These are phyloP conservation scores for Octopus bimaculoides DNA, from an alignment of 1,140 invertebrate species.

Conservation along the genomic window DNA sequence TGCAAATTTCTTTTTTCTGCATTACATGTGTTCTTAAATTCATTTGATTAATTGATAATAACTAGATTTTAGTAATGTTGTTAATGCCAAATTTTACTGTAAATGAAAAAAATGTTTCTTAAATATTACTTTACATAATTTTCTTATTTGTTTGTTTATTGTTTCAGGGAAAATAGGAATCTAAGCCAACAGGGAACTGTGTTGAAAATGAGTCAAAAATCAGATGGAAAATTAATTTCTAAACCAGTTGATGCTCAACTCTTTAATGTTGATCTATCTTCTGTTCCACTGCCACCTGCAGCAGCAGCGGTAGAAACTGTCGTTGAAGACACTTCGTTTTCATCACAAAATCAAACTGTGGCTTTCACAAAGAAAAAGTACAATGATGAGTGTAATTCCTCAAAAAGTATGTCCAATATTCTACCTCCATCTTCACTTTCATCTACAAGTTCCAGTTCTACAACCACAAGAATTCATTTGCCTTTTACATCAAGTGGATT, in stretches of 20 bases:
- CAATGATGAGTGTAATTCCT: neutral
- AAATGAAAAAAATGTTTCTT: too few relatives aligned
- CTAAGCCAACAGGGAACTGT: neutral
- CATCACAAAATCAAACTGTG: neutral
- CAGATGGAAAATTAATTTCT: neutral
- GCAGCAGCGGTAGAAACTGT: neutral
- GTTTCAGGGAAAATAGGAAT: slow-evolving; percentile 4
- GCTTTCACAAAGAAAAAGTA: neutral
- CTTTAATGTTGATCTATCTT: slow-evolving; percentile 9
- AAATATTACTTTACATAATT: too few relatives aligned
- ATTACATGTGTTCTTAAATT: too few relatives aligned
- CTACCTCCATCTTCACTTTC: slow-evolving; percentile 15
- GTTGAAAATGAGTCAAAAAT: neutral
- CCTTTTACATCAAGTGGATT: neutral
- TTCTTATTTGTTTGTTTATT: neutral
- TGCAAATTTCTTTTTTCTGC: too few relatives aligned
- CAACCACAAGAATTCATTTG: neutral
- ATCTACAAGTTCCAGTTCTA: neutral
- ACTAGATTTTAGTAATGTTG: too few relatives aligned
- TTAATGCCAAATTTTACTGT: too few relatives aligned
- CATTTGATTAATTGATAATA: too few relatives aligned
- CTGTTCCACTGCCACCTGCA: slow-evolving; percentile 10
- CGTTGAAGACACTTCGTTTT: neutral
- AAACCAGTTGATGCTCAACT: slow-evolving; percentile 14
- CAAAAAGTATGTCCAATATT: neutral